phyloP scores from a whole-genome alignment of 2,888 invertebrate genomes.

The Pristionchus exspectatus region DNA sequence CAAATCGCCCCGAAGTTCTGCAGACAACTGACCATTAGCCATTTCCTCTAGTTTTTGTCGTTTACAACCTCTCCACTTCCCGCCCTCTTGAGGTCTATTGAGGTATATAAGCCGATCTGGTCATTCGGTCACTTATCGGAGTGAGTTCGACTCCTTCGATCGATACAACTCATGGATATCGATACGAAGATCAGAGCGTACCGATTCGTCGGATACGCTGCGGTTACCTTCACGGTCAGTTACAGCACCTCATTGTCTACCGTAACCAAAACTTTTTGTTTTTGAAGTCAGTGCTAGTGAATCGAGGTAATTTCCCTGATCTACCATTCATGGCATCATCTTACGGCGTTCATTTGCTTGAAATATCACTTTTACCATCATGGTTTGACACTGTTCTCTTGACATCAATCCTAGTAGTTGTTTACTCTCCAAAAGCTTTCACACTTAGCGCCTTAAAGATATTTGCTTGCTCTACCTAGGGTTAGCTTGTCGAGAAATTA shows the following conservation, averaged over 20 bases:
- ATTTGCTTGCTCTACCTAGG: too few species aligned
- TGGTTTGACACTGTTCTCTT: too few species aligned
- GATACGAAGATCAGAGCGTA: slow-evolving; percentile 73
- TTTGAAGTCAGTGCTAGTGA: too few species aligned
- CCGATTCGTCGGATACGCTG: slow-evolving; percentile 73
- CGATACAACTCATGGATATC: slow-evolving; percentile 64
- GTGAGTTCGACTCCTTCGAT: background rate
- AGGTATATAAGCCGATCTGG: background rate
- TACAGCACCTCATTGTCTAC: background rate
- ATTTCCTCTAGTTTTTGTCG: background rate
- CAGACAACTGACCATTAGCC: too few species aligned
- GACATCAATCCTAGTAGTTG: background rate
- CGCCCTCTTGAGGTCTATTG: background rate
- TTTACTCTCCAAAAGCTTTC: too few species aligned
- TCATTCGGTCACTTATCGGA: slow-evolving; percentile 3
- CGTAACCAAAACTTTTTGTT: background rate
- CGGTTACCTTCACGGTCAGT: slow-evolving; percentile 67
- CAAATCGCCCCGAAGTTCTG: too few species aligned
- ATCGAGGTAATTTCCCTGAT: too few species aligned
- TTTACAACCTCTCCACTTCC: background rate
- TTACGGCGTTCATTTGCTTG: too few species aligned
- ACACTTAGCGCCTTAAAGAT: too few species aligned
- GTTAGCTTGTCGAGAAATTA: too few species aligned
- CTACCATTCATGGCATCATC: too few species aligned
- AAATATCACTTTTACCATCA: too few species aligned